Evolutionary conservation across 2,888 invertebrate genomes (phyloP), one percentile per base, ranked within the genome.

Genomic region (Ormyrus nitidulus): DNA sequence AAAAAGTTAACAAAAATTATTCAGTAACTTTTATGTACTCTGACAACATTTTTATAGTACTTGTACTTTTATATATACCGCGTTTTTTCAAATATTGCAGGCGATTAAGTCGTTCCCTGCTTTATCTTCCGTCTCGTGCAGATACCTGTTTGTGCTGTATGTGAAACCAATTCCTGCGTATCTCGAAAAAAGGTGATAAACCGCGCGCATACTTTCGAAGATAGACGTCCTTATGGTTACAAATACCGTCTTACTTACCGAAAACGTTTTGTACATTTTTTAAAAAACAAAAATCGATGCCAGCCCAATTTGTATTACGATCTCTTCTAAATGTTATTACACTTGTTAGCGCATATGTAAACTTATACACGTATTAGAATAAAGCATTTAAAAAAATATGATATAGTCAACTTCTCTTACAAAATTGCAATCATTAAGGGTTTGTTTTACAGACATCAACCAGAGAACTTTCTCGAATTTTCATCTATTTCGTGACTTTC

Each of bases 251-350:
- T 9, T 19, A 61, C 58, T 19, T 19, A 59, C 11, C 44, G 10
- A 44, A 19, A 53, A 62, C 58, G 10, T 77, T 79, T 81, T 81
- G 79, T 81, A 81, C 62, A 76, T 81, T 81, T 81, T 79, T 75
- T 75, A 65, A 68, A 76, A 34, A 11, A 44, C 10, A 48, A 48
- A 59, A 19, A 66, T 11, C 8, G 59, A 65, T 53, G 54, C 56
- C 69, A 70, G 69, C 49, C 64, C 64, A 64, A 51, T 19, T 19
- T 19, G 53, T 77, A 68, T 66, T 34, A 59, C 19, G 34, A 9
- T 7, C 10, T 65, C 49, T 65, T 70, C 51, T 56, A 48, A 76
- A 13, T 19, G 6, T 19, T 53, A 66, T 58, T 68, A 62, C 64
- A 53, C 59, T 51, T 48, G 46, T 80, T 53, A 79, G 69, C n/a